Conservation (phyloP, 2,113 vertebrate species). For the Acrocephalus arundinaceus region DNA sequence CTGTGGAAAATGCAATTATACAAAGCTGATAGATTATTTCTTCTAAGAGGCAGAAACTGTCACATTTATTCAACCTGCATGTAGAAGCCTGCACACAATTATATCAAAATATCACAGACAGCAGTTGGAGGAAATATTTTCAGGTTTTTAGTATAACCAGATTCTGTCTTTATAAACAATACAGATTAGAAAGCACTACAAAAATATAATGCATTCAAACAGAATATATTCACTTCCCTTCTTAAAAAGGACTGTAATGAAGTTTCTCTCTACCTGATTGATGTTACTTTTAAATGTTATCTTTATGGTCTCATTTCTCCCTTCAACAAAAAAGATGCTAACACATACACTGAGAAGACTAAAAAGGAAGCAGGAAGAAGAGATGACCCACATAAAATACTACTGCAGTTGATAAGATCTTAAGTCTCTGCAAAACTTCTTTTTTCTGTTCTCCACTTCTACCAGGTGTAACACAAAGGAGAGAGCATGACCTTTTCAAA, state of each 20-base stretch:
- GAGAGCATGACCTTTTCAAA: not conserved
- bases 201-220: not conserved
- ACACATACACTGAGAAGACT: not conserved
- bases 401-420: not conserved
- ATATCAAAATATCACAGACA: not conserved
- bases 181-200: not conserved
- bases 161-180: not conserved
- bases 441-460: not conserved
- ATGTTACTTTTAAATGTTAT: not conserved
- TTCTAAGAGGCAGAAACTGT: not conserved
- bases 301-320: not conserved
- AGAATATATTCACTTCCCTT: not conserved
- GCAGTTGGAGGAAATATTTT: not conserved
- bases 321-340: not conserved
- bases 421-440: not conserved
- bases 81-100: not conserved
- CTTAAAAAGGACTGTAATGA: not conserved
- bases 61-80: not conserved
- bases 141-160: not conserved
- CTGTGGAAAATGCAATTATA: slow-evolving; percentile 36
- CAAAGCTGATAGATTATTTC: not conserved
- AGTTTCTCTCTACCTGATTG: not conserved
- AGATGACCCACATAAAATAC: not conserved
- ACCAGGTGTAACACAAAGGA: not conserved
- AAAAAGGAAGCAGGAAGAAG: not conserved